These are phyloP conservation scores for Dendrolimus kikuchii DNA, from an alignment of 1,140 invertebrate genomes.

Conservation along the genomic window DNA sequence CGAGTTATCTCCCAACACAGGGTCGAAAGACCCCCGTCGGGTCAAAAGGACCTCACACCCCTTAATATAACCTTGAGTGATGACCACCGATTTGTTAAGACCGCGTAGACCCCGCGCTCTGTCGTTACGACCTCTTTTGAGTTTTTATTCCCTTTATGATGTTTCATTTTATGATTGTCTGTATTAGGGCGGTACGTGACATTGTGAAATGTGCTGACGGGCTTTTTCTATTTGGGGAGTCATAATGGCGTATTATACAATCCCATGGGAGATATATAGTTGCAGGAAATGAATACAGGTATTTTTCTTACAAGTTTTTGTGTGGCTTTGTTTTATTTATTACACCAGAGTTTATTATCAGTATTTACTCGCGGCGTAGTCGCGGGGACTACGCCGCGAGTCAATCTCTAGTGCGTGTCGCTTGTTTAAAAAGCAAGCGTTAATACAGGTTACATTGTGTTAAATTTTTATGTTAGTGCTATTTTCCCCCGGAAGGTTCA, in stretches of 20 bases:
- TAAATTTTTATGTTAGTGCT: too few relatives aligned
- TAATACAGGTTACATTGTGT: too few relatives aligned
- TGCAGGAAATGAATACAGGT: too few relatives aligned
- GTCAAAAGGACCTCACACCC: conserved; percentile 28
- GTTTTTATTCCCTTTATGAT: conserved; percentile 66
- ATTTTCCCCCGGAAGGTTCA: too few relatives aligned
- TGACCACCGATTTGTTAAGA: conserved; percentile 65
- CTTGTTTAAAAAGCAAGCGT: too few relatives aligned
- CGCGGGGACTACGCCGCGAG: too few relatives aligned
- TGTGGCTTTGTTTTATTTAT: too few relatives aligned
- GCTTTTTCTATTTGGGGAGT: conserved; percentile 24
- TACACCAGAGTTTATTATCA: too few relatives aligned
- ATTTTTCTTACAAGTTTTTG: too few relatives aligned
- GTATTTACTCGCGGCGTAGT: too few relatives aligned
- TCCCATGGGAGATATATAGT: neutral
- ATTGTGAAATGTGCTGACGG: conserved; percentile 35
- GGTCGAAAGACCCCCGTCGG: conserved; percentile 7
- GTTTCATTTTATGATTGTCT: conserved; percentile 65
- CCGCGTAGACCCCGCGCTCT: conserved; percentile 44
- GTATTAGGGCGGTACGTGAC: conserved; percentile 51
- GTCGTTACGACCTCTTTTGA: conserved; percentile 60
- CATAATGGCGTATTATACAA: too few relatives aligned
- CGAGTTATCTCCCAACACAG: conserved; percentile 44
- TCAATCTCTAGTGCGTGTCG: too few relatives aligned
- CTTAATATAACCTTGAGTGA: conserved; percentile 53